These are phyloP conservation scores for Nomada lathburiana DNA, from an alignment of 2,888 invertebrate species.

Conservation along the genomic window DNA sequence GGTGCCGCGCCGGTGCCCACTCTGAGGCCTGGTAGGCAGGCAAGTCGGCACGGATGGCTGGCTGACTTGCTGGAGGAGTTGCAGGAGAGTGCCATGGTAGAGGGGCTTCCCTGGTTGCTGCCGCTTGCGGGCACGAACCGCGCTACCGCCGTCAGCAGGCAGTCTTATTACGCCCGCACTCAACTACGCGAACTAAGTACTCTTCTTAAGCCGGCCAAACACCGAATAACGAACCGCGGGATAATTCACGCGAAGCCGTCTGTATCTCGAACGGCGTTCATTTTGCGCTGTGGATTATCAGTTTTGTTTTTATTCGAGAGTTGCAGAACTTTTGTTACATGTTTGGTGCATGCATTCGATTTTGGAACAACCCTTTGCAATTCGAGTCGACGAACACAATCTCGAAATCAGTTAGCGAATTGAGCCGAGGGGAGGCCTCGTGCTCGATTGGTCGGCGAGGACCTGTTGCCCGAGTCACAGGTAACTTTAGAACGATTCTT, in stretches of 20 bases:
- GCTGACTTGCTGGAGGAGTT: constrained; percentile 65
- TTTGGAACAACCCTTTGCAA: constrained; percentile 17
- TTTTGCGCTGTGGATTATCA: neutral
- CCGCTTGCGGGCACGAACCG: constrained; percentile 73
- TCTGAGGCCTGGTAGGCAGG: constrained; percentile 63
- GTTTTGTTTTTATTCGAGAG: neutral
- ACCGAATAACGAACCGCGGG: constrained; percentile 37
- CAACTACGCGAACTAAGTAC: constrained; percentile 79
- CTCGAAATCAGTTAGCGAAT: constrained; percentile 37
- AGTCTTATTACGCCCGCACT: constrained; percentile 81
- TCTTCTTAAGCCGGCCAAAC: constrained; percentile 64
- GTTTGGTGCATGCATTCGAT: constrained; percentile 14
- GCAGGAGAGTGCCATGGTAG: constrained; percentile 67
- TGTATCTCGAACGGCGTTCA: constrained; percentile 19
- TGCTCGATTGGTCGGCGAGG: constrained; percentile 45
- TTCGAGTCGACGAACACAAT: constrained; percentile 22
- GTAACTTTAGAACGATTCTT: constrained; percentile 60
- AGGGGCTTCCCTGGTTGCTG: constrained; percentile 68
- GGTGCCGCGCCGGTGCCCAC: constrained; percentile 55
- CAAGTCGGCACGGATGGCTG: constrained; percentile 67
- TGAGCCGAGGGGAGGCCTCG: constrained; percentile 34
- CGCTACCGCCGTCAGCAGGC: constrained; percentile 77
- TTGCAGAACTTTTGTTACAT: constrained; percentile 7
- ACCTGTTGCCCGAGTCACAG: constrained; percentile 51
- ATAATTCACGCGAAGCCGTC: constrained; percentile 26